Percentiles rank a stretch among this genome's conserved stretches.
Evolutionary conservation across 1,140 invertebrate species (phyloP).

Genomic region (Diploscapter pachys): DNA sequence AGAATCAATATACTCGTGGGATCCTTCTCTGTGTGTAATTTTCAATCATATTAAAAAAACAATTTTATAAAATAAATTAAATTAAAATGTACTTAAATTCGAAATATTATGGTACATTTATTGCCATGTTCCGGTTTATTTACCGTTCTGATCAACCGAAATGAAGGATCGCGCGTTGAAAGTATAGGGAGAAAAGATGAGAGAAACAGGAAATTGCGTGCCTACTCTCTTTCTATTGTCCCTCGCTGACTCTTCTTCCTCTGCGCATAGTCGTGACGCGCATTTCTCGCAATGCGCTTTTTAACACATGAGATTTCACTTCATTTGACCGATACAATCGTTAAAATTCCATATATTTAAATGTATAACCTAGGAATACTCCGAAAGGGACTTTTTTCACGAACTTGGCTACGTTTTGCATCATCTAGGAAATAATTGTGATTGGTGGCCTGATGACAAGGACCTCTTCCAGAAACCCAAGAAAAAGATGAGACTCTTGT

Average conservation of each 20-base stretch:
- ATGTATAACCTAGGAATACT: conserved; percentile 50
- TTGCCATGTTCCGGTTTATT: background rate
- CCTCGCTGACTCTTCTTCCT: too few species aligned
- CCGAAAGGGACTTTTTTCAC: conserved; percentile 56
- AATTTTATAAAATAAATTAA: background rate
- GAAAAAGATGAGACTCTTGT: too few species aligned
- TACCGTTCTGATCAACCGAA: background rate
- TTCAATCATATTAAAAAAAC: background rate
- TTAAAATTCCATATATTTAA: background rate
- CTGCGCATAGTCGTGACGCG: too few species aligned
- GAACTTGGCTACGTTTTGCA: conserved; percentile 56
- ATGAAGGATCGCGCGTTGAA: background rate
- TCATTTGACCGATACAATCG: too few species aligned
- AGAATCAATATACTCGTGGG: background rate
- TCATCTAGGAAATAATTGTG: conserved; percentile 57
- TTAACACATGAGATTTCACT: too few species aligned
- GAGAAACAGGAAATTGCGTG: conserved; percentile 13
- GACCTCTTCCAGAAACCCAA: conserved; percentile 33
- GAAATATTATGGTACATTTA: background rate
- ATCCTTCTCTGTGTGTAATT: background rate
- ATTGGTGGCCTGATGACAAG: conserved; percentile 52
- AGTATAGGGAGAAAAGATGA: background rate
- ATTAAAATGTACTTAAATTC: background rate
- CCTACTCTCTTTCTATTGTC: background rate
- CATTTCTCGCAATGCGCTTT: too few species aligned